Evolutionary conservation across 2,888 invertebrate species (phyloP), one percentile per base, ranked within the genome.

Genomic region (Apeira syringaria): DNA sequence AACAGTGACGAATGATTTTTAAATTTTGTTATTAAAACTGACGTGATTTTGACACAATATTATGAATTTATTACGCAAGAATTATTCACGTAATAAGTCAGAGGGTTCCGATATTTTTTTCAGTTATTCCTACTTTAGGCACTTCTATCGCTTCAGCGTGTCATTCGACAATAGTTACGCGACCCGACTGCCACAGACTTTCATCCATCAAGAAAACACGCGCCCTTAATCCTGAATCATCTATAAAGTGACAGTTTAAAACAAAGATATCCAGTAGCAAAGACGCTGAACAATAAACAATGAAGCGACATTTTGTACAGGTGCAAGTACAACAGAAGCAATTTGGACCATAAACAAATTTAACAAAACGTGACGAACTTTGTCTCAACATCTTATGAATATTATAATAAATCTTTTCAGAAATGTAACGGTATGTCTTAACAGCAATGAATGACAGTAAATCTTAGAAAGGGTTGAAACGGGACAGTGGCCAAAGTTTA

Each of bases 401-500:
- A 68, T 67, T 65, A 53, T 70, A 74, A 74, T 80, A 59, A 55
- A 44, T 52, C 57, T 46, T 59, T 64, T 66, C 53, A 59, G 41
- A 60, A 38, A 61, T 54, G 7, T 69, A 68, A 68, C 65, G 63
- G 61, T 47, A 17, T 5, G n/a, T 10, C 8, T 22, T 50, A 43
- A 58, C 53, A 59, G 53, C 47, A 36, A 52, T 54, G 54, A 66
- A 60, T 46, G 48, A 49, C 43, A 40, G 56, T 73, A 75, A 73
- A 71, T 64, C 51, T 61, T 32, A 54, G 62, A 72, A 78, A 74
- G 75, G 68, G 68, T 60, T 60, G 10, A 18, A 77, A 70, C 77
- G 61, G 80, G 56, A 67, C 34, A 45, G 68, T 74, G 72, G 76
- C 70, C 69, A 77, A 69, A 68, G 47, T 76, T 73, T 76, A 71